Base-by-base conservation (phyloP, 2,888 invertebrate genomes). In the Sericinus montela region DNA sequence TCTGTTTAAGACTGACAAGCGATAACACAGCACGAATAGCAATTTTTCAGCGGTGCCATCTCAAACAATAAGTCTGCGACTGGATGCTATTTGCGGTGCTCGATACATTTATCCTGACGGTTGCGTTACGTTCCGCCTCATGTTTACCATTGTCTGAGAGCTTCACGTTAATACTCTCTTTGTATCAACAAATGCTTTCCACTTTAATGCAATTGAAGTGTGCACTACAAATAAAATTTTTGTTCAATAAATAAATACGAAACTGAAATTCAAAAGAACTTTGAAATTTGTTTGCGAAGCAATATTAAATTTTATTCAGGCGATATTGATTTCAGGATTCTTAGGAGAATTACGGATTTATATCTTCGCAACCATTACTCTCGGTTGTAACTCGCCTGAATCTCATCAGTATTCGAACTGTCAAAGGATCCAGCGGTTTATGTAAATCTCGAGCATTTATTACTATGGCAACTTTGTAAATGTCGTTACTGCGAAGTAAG, bases 71-170 rank as follows among this genome's bases (percentile, higher is more conserved):
- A 71, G 76, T 80, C 77, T 75, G 71, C 64, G 56, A 70, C 64
- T 60, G 72, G 61, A 70, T 72, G 67, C 69, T 76, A 61, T 65
- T 62, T 65, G 65, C 59, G 70, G 77, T 69, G 69, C 71, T 73
- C 77, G 69, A 84, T 84, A 83, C 75, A 80, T 81, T 81, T 79
- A 75, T 70, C 61, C 67, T 69, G 71, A 68, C 67, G 63, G 67
- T 59, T 68, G 65, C 68, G 69, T 71, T 68, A 60, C 67, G 69
- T 80, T 75, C 72, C 69, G 69, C 63, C 54, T 70, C 68, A 62
- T 80, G 65, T 83, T 83, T 80, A 72, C 77, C 68, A 77, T 80
- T 79, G 82, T 83, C 81, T 81, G 77, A 81, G 68, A 74, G 76
- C 74, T 71, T 67, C 61, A 68, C 72, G 64, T 68, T 79, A 78